Evolutionary conservation across 1,140 invertebrate genomes (phyloP).

Genomic region (Chymomyza costata): DNA sequence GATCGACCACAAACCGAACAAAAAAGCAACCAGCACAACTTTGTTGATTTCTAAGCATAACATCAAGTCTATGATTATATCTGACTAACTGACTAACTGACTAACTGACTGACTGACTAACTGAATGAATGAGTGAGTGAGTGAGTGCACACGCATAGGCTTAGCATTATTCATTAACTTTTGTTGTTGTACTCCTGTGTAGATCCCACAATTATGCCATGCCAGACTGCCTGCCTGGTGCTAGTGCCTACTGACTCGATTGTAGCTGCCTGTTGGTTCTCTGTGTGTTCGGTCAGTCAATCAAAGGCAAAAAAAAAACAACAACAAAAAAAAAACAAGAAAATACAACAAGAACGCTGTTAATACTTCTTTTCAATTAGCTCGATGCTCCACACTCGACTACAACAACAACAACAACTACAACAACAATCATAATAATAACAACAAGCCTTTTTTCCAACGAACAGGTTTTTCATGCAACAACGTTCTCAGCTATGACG

Average conservation of each 20-base stretch:
- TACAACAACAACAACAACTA: conserved; percentile 1
- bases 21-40: too few species aligned
- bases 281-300: conserved; percentile 48
- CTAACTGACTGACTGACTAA: conserved; percentile 30
- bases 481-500: conserved; percentile 40
- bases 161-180: conserved; percentile 66
- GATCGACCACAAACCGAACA: too few species aligned
- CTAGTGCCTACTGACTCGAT: conserved; percentile 3
- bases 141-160: conserved; percentile 43
- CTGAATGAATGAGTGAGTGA: conserved; percentile 37
- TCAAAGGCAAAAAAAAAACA: conserved; percentile 45
- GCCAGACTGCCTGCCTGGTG: conserved; percentile 52
- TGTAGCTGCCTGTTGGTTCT: background rate
- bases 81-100: conserved; percentile 31
- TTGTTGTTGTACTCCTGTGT: conserved; percentile 31
- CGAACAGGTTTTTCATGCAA: conserved; percentile 66
- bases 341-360: too few species aligned
- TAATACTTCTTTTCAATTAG: conserved; percentile 71
- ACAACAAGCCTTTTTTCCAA: conserved; percentile 47
- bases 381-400: conserved; percentile 25
- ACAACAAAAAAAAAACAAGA: conserved; percentile 56
- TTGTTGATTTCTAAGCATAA: too few species aligned
- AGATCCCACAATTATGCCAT: conserved; percentile 70
- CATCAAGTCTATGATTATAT: conserved; percentile 26
- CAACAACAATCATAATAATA: conserved; percentile 32